Evolutionary conservation across 1,140 invertebrate species (phyloP), one percentile per base, ranked within the genome.

Genomic region (Orchesella cincta): DNA sequence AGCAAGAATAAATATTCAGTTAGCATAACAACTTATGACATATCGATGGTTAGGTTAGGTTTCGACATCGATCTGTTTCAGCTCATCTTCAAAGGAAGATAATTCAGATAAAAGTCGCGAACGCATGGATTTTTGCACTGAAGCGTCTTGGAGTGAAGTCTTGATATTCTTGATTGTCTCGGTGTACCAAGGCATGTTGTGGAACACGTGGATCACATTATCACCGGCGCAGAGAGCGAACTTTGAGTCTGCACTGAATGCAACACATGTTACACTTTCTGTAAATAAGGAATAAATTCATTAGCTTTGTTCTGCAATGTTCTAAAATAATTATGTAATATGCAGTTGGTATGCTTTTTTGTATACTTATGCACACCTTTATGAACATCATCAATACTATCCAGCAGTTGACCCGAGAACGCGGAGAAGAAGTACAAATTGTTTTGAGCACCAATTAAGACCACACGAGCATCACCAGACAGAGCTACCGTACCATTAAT

Each of bases 121-220:
- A 14, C 39, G 36, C 35, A 73, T 36, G 2, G 71, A 39, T 8
- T n/a, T n/a, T 3, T 14, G 14, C 3, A 51, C 71, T 14, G 34
- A 8, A 2, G 71, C 34, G 16, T 73, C 71, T 23, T 73, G 34
- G 3, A 73, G 84, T 81, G 92, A 91, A 26, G 89, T 86, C 80
- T 88, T 88, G 5, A 93, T 88, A 33, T 90, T 90, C 36, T 86
- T 86, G 64, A 93, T 90, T 0, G 88, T 89, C 18, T 90, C 91
- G 78, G 88, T 86, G 82, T 92, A 92, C 5, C 93, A 93, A 76
- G 92, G 89, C 14, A 95, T 88, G 83, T 96, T 96, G 82, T 92
- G 90, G 80, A 95, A 91, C 26, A 96, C 89, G 67, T 91, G 88
- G 20, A 96, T 90, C 54, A 91, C 90, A 75, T 89, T 90, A 82